Base-by-base conservation (phyloP, 1,140 invertebrate species). In the Halictus rubicundus region DNA sequence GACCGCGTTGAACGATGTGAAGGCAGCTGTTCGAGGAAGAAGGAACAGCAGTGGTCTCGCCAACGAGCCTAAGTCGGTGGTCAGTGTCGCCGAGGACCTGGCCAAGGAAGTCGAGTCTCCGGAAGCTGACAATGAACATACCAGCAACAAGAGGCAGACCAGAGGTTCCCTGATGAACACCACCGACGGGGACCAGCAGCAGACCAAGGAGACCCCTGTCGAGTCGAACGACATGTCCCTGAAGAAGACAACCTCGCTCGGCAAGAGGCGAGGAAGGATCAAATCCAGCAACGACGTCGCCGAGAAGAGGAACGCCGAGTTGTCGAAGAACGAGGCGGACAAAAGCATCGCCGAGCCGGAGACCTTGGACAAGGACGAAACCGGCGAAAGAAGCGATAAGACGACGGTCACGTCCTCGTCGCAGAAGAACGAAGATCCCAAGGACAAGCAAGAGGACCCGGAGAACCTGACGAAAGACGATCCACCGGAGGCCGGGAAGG, bases 181-280 rank as follows among this genome's bases (percentile, higher is more conserved):
- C 10, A 46, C 57, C 0, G 19, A 39, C 16, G 71, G 0, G 0
- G 65, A 79, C 2, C 0, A 32, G 0, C 0, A 32, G 0, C 71
- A 49, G 9, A 49, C 21, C n/a, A 65, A 46, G 7, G 76, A 69
- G 61, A 54, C 10, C 25, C 42, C n/a, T 39, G 32, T 42, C 5
- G 68, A 85, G 49, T 12, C 5, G 0, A 21, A 16, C 1, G 77
- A 84, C 10, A 42, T 39, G 25, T 25, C 10, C 0, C 60, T 64
- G 12, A 83, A 83, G 32, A 65, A 54, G 25, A 86, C 49, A 19
- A 52, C 63, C 5, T 78, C 39, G 2, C 16, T 73, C 14, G 84
- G 77, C 0, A 86, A 83, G 14, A 65, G 81, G 32, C 81, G 85
- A 1, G 74, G 77, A 5, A 59, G 85, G n/a, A 74, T 83, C 32